Conservation (phyloP, 2,797 vertebrate genomes). For the Tolypeutes matacus region DNA sequence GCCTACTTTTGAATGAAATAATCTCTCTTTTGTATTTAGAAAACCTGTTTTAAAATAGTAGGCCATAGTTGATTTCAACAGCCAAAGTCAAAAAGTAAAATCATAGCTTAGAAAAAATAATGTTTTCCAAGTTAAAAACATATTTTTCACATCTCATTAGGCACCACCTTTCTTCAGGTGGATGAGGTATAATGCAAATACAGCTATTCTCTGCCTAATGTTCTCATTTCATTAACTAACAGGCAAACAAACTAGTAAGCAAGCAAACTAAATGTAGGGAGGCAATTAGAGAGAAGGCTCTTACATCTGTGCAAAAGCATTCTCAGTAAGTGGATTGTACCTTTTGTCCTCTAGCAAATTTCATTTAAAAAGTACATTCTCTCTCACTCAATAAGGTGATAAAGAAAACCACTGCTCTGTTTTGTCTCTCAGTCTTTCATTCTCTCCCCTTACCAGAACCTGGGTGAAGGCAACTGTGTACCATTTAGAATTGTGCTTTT, state of each 20-base stretch:
- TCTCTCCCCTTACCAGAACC: background rate
- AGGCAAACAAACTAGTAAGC: background rate
- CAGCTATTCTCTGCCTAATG: background rate
- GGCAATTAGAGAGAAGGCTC: background rate
- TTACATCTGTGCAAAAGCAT: background rate
- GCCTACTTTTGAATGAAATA: constrained; percentile 49
- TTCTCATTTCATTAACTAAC: background rate
- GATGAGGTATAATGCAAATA: background rate
- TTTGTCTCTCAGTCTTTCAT: background rate
- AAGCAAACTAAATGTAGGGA: background rate
- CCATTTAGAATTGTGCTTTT: background rate
- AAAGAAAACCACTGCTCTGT: background rate
- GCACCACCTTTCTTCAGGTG: background rate
- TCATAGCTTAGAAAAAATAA: background rate
- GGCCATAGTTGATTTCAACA: constrained; percentile 38
- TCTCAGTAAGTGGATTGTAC: background rate
- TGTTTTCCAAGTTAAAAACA: background rate
- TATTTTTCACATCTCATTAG: background rate
- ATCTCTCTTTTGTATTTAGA: background rate
- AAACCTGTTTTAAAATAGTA: constrained; percentile 30
- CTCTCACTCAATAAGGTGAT: background rate
- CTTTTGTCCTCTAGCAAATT: background rate
- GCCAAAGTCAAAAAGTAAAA: constrained; percentile 19
- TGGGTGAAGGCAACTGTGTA: background rate
- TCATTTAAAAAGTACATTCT: background rate